These are phyloP conservation scores for Liopterus haemorrhoidalis DNA, from an alignment of 2,888 invertebrate genomes.

Conservation along the genomic window DNA sequence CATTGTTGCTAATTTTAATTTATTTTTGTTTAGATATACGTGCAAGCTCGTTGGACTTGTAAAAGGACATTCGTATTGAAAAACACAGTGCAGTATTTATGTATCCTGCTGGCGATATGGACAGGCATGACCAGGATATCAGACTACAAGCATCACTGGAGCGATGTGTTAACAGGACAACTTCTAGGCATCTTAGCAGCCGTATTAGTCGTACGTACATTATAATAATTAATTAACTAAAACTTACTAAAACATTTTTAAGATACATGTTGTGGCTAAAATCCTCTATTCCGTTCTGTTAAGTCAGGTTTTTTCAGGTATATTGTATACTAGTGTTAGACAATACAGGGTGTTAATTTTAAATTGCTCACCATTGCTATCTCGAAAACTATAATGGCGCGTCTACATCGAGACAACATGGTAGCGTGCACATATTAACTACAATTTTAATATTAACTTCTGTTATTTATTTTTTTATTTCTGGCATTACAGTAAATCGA, in stretches of 20 bases:
- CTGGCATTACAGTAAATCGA: no score
- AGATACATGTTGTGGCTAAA: no score
- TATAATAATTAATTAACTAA: background rate
- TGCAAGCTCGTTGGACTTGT: constrained; percentile 80
- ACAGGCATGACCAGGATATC: constrained; percentile 87
- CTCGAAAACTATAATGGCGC: no score
- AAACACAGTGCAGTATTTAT: constrained; percentile 77
- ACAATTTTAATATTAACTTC: no score
- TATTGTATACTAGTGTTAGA: no score
- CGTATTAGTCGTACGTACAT: constrained; percentile 60
- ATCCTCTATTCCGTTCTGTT: no score
- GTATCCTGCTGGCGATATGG: constrained; percentile 75
- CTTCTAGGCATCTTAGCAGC: constrained; percentile 63
- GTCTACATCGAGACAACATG: no score
- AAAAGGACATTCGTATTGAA: constrained; percentile 72
- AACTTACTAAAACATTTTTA: constrained; percentile 8
- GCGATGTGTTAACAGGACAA: constrained; percentile 85
- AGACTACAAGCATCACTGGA: constrained; percentile 98
- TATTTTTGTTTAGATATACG: constrained; percentile 62
- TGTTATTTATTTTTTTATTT: no score
- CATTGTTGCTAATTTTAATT: constrained; percentile 17
- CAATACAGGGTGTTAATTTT: no score
- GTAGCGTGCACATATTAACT: no score
- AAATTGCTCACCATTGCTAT: no score
- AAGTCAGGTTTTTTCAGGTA: no score